Base-by-base conservation (phyloP, 1,140 invertebrate species). In the Lamellibrachia luymesi region DNA sequence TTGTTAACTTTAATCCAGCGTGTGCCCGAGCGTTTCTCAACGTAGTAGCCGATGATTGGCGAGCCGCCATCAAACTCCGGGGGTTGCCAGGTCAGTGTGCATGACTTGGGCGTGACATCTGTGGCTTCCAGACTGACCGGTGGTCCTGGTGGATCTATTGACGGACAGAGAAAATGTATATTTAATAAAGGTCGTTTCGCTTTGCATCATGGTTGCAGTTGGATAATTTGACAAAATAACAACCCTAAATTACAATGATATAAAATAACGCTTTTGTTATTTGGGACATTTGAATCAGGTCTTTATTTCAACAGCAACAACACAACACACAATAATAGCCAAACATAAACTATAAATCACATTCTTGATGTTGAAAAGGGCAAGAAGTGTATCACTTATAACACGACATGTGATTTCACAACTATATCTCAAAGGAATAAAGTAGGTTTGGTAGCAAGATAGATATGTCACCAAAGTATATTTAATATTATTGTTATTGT, bases 41-140 rank as follows among this genome's bases (percentile, higher is more conserved):
- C 92, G 52, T 94, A 94, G 93, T 96, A 96, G 17, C 96, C 96
- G 22, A 98, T 97, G 2, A 99, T 97, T 1, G 98, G 98, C 8
- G 98, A 97, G 94, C 98, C 98, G 93, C 98, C 98, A 95, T 99
- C 98, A 27, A 97, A 97, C 1, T 97, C 96, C 1, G 98, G 98
- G 89, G 97, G 97, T 94, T 98, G 98, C 98, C 98, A 99, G 94
- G 97, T 98, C 0, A 99, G 97, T 95, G n/a, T 51, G 51, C 94
- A 94, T 27, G 92, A 92, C 51, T 93, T 92, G 25, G 93, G 92
- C 51, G 92, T 94, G 80, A 94, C 91, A 90, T 94, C 93, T 25
- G 92, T 93, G 17, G 90, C 92, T 56, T 64, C 90, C 8, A 93
- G 90, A 90, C 94, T 94, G 49, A 91, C 25, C 8, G 94, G 94